Base-by-base conservation (phyloP, 2,888 invertebrate species). In the Phaonia tiefii region DNA sequence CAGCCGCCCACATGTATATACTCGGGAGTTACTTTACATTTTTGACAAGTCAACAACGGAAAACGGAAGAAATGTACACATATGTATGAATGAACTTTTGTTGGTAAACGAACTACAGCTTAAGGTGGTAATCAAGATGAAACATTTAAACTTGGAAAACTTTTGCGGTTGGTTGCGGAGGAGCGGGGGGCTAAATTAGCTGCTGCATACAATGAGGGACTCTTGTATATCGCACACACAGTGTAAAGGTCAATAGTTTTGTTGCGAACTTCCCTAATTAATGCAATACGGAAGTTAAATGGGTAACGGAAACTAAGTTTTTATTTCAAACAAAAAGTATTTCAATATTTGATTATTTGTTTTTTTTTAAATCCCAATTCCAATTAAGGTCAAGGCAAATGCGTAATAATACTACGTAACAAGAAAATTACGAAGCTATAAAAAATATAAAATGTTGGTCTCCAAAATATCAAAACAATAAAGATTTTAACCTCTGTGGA, bases 41-140 rank as follows among this genome's bases (percentile, higher is more conserved):
- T 80, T 75, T 69, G 80, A 80, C 72, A 73, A 80, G 72, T 63
- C 75, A 67, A 72, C 75, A 75, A 51, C 54, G 51, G 67, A 51
- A 67, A n/a, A 67, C 17, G 37, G 39, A 69, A 51, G 39, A 15
- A 60, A 69, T 37, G 54, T 46, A 26, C 46, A 65, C 66, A 10
- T 1, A 31, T 31, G 31, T 31, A 31, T 31, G 73, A 54, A 66
- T 11, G 11, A 67, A 51, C 31, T 37, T 31, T 31, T 13, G 17
- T 11, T 37, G 8, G 37, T 51, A 51, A 51, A 49, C 17, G 37
- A 49, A 51, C 37, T n/a, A 54, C 10, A 20, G 51, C 54, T 54
- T 54, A 69, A 69, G 60, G 67, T 69, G 39, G 54, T 37, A 69
- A 69, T 69, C 67, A 69, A 54, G 67, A 39, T 54, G 54, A 13